These are phyloP conservation scores for Oligia latruncula DNA, from an alignment of 2,888 invertebrate species.

Conservation along the genomic window DNA sequence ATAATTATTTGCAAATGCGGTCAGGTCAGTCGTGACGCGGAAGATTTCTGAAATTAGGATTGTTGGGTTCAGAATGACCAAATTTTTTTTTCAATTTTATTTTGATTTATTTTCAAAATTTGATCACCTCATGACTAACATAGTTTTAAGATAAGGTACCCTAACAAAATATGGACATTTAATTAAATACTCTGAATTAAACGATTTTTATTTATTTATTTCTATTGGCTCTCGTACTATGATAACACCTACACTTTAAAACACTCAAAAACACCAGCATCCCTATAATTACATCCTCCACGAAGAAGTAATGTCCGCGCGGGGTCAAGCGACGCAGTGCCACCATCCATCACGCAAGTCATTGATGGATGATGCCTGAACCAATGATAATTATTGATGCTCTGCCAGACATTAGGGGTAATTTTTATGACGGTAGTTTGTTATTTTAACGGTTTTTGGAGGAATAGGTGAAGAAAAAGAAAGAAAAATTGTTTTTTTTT, in stretches of 20 bases:
- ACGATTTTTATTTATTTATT: background rate
- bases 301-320: conserved; percentile 50
- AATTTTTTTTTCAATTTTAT: background rate
- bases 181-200: no score
- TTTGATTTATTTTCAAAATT: background rate
- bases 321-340: conserved; percentile 66
- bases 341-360: conserved; percentile 58
- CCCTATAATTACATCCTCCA: conserved; percentile 50
- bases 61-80: no score
- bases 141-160: background rate
- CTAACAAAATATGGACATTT: background rate
- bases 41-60: no score
- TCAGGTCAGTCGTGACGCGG: no score
- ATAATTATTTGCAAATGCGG: no score
- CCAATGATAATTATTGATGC: conserved; percentile 61
- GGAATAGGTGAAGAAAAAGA: background rate
- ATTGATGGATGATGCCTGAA: conserved; percentile 58
- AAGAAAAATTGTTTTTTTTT: background rate
- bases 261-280: conserved; percentile 14
- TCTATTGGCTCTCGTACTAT: background rate
- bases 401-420: conserved; percentile 29
- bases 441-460: conserved; percentile 12
- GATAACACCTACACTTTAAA: conserved; percentile 11
- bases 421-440: conserved; percentile 33
- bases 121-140: no score